These are phyloP conservation scores for Hypsopygia costalis DNA, from an alignment of 2,888 invertebrate species.

Conservation along the genomic window DNA sequence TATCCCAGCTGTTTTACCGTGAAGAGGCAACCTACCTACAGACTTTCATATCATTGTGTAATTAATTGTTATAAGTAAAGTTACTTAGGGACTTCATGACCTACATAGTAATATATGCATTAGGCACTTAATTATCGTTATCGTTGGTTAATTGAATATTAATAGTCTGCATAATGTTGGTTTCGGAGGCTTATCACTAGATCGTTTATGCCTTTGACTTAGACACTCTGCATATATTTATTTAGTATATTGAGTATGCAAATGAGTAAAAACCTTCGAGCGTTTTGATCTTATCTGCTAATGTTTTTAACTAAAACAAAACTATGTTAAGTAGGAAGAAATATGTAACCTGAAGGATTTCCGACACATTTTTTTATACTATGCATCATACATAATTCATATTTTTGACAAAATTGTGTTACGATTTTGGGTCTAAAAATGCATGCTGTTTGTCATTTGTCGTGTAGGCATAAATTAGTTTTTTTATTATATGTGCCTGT, in stretches of 20 bases:
- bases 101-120: too few relatives aligned
- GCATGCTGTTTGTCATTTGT: not conserved
- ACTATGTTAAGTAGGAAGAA: constrained; percentile 14
- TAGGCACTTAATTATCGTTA: too few relatives aligned
- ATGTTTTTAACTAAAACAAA: constrained; percentile 9
- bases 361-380: constrained; percentile 7
- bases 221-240: not conserved
- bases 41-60: too few relatives aligned
- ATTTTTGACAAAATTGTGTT: constrained; percentile 8
- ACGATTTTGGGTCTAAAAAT: not conserved
- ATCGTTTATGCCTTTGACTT: not conserved
- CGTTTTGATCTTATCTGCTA: constrained; percentile 14
- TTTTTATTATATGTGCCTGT: not conserved
- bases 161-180: too few relatives aligned
- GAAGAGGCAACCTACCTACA: too few relatives aligned
- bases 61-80: too few relatives aligned
- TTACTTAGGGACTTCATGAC: too few relatives aligned
- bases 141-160: too few relatives aligned
- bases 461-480: not conserved
- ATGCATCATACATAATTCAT: constrained; percentile 14
- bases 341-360: constrained; percentile 11
- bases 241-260: constrained; percentile 8
- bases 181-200: too few relatives aligned
- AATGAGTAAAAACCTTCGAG: constrained; percentile 14
- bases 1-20: too few relatives aligned